A percentile compares a stretch with the other conserved stretches of the same genome.
These are phyloP conservation scores for Ennomos erosarius DNA, from an alignment of 2,888 invertebrate genomes.

Conservation along the genomic window DNA sequence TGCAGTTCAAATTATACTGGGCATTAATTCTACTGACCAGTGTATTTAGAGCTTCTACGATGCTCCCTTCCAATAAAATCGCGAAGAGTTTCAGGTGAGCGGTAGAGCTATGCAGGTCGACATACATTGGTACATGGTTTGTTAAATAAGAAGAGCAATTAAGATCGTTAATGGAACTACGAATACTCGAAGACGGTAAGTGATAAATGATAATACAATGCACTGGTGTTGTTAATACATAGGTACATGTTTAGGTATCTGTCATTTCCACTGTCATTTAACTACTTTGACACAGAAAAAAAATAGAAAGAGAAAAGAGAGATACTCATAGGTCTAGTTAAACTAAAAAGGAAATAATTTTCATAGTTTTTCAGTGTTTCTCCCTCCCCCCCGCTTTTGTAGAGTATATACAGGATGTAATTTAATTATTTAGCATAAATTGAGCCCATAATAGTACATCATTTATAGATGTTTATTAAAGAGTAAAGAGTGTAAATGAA, in stretches of 20 bases:
- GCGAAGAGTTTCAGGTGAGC: conserved; percentile 4
- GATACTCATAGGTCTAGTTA: no score
- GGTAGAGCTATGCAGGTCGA: conserved; percentile 26
- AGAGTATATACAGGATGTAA: no score
- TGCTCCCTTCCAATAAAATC: not conserved
- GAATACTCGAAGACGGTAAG: conserved; percentile 51
- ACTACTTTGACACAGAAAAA: no score
- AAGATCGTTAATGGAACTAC: conserved; percentile 59
- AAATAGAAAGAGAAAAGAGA: no score
- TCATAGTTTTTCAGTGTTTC: not conserved
- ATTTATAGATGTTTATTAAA: no score
- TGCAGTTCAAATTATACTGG: not conserved
- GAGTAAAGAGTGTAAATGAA: no score
- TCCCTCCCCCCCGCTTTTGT: no score
- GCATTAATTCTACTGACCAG: not conserved
- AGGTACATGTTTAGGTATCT: no score
- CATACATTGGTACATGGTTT: conserved; percentile 37
- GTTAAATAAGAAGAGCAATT: conserved; percentile 58
- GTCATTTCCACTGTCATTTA: no score
- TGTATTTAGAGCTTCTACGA: not conserved
- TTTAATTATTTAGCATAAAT: no score
- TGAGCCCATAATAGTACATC: no score
- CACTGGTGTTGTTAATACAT: conserved; percentile 5
- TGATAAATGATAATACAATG: conserved; percentile 58
- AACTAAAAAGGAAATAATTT: no score